Evolutionary conservation across 2,797 vertebrate genomes (phyloP), one percentile per base, ranked within the genome.

Genomic region (Cuniculus paca): DNA sequence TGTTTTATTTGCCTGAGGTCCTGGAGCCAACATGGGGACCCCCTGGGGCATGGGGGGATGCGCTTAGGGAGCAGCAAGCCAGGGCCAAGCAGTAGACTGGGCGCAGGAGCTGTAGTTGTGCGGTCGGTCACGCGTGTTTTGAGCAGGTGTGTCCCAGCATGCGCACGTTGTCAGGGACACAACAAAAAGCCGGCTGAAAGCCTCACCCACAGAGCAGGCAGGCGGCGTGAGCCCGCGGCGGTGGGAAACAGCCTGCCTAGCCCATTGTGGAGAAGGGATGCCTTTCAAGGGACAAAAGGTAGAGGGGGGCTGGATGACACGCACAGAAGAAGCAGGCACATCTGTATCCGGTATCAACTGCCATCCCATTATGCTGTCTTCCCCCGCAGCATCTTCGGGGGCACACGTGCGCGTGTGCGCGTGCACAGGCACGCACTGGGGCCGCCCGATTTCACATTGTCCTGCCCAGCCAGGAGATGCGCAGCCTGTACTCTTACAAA

Each of bases 1-100:
- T 94, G 88, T 95, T 97, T 97, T 97, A 97, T 97, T 98, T 97
- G 94, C 96, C 94, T 94, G 95, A 91, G 88, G 86, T 54, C 85
- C 85, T 95, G n/a, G 89, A 96, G 95, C 80, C 24, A 5, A 56
- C 78, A 39, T 26, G 6, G 77, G 88, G 72, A 26, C 19, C 60
- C 94, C 83, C 89, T 22, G n/a, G 70, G 72, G 75, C 72, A 60
- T 0, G 42, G 78, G 6, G 19, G n/a, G n/a, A 81, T 50, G 20
- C 1, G 20, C 60, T 60, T 13, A 1, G 77, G 88, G 61, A 54
- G 31, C 79, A 78, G 52, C 61, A 45, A 22, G 56, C 16, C 3
- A 0, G 3, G 60, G 45, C 61, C 10, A 0, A 6, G 61, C 58
- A 1, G n/a, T 0, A 24, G 78, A 60, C 19, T 11, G 56, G 26